Conservation (phyloP, 2,797 vertebrate species). For the Liparis tanakae region DNA sequence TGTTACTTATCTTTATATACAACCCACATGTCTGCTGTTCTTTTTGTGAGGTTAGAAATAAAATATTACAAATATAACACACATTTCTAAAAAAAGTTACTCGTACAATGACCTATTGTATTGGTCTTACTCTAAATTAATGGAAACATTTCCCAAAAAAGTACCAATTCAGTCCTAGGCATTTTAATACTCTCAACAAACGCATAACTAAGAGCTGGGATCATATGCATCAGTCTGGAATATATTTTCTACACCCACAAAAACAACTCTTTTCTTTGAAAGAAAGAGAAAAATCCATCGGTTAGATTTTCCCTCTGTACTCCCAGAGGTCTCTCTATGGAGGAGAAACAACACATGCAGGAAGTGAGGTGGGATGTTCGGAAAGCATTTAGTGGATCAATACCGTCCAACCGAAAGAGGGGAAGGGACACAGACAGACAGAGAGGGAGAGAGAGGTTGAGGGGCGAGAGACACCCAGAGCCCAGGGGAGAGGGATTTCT, state of each 20-base stretch:
- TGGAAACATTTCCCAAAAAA: background rate
- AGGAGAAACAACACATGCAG: slow-evolving; percentile 81
- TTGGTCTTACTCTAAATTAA: background rate
- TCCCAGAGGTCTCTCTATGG: slow-evolving; percentile 71
- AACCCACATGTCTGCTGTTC: background rate
- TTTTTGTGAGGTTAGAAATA: background rate
- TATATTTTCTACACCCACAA: slow-evolving; percentile 27
- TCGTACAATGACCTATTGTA: background rate
- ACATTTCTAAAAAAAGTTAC: background rate
- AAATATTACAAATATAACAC: background rate
- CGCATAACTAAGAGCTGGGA: background rate
- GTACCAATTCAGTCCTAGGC: background rate
- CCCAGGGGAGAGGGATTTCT: slow-evolving; percentile 70
- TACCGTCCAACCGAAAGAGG: slow-evolving; percentile 64
- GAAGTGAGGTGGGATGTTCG: slow-evolving; percentile 75
- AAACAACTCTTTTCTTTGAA: slow-evolving; percentile 20
- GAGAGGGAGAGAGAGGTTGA: slow-evolving; percentile 29
- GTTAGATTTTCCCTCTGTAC: slow-evolving; percentile 72
- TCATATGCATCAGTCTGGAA: background rate
- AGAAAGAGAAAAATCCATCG: slow-evolving; percentile 63
- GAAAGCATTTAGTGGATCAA: slow-evolving; percentile 81
- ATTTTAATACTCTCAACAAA: slow-evolving; percentile 10
- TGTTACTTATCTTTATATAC: background rate
- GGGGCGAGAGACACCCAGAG: slow-evolving; percentile 65
- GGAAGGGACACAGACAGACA: slow-evolving; percentile 62